A percentile compares a stretch with the other conserved stretches of the same genome.
These are phyloP conservation scores for Colinus virginianus DNA, from an alignment of 2,113 vertebrate genomes.

Conservation along the genomic window DNA sequence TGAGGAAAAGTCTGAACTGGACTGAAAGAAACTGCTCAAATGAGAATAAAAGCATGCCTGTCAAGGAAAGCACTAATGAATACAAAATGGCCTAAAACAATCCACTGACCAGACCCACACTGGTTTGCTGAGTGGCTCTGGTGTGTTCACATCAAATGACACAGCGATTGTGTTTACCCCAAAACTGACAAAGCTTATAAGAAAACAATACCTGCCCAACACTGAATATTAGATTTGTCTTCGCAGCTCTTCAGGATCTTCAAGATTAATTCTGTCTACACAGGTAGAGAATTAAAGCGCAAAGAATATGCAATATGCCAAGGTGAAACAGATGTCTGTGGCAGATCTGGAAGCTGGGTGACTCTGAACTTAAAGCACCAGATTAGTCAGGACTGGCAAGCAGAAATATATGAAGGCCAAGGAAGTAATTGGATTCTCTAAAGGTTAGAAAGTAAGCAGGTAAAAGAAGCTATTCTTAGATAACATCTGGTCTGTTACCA, in stretches of 20 bases:
- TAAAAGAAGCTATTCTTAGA: conserved; percentile 64
- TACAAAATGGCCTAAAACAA: not conserved
- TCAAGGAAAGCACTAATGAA: not conserved
- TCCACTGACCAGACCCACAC: not conserved
- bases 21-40: not conserved
- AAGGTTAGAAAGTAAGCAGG: conserved; percentile 41
- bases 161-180: not conserved
- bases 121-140: not conserved
- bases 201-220: not conserved
- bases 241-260: not conserved
- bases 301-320: not conserved
- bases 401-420: not conserved
- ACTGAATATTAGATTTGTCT: not conserved
- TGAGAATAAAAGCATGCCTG: not conserved
- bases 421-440: conserved; percentile 39
- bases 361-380: not conserved
- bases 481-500: conserved; percentile 46
- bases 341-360: not conserved
- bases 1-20: not conserved
- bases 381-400: not conserved
- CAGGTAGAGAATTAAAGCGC: not conserved
- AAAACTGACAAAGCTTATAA: not conserved
- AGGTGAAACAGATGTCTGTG: not conserved
- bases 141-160: not conserved
- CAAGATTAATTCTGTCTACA: not conserved